Conservation (phyloP, 2,797 vertebrate genomes). For the Fistularia commersonii region DNA sequence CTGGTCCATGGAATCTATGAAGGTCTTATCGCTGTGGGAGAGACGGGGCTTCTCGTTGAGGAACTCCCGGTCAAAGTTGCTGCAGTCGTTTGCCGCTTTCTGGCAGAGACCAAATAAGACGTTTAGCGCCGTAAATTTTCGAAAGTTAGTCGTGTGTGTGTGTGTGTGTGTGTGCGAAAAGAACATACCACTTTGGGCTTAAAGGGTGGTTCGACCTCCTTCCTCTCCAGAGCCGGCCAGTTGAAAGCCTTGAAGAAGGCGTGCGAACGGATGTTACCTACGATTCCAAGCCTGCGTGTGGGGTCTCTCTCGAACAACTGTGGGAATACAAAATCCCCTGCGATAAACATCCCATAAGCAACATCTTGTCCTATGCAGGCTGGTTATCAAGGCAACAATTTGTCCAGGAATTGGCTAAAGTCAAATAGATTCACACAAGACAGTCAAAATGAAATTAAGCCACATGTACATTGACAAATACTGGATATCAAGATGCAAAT, state of each 20-base stretch:
- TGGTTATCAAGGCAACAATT: too few relatives aligned
- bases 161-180: constrained; percentile 1
- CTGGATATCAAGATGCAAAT: too few relatives aligned
- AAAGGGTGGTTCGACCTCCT: constrained; percentile 89
- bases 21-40: constrained; percentile 92
- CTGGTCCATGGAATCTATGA: constrained; percentile 99
- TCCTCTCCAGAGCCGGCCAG: constrained; percentile 87
- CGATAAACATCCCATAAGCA: neutral
- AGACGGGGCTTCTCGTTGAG: constrained; percentile 93
- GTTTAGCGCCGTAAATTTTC: neutral
- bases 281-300: constrained; percentile 83
- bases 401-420: too few relatives aligned
- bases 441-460: too few relatives aligned
- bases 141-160: neutral
- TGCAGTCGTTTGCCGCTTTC: constrained; percentile 92
- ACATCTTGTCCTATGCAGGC: neutral
- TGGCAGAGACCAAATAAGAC: constrained; percentile 56
- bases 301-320: constrained; percentile 95
- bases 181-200: constrained; percentile 93
- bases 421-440: too few relatives aligned
- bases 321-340: constrained; percentile 18
- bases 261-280: constrained; percentile 84
- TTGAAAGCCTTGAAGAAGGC: constrained; percentile 91
- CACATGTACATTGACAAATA: too few relatives aligned
- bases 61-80: constrained; percentile 97